phyloP scores from a whole-genome alignment of 2,113 vertebrate species.

The Peromyscus polionotus region DNA sequence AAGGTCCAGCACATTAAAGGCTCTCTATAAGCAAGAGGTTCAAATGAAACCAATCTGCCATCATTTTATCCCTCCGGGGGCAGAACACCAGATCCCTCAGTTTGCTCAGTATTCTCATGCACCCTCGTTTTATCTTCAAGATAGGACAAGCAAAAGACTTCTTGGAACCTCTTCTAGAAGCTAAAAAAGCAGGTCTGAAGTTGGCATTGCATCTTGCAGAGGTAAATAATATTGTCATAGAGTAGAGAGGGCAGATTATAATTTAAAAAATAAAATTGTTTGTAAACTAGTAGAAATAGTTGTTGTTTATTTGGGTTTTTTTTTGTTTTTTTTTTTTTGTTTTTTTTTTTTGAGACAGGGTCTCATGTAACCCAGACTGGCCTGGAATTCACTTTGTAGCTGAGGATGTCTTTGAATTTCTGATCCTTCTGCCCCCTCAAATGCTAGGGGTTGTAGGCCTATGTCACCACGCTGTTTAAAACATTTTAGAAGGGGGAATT shows the following conservation, averaged over 20 bases:
- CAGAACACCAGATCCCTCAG: neutral
- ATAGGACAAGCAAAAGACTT: constrained; percentile 93
- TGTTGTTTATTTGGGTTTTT: neutral
- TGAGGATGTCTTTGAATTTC: neutral
- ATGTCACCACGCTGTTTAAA: neutral
- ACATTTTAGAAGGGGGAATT: constrained; percentile 1
- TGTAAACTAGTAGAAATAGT: constrained; percentile 62
- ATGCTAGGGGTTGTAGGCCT: neutral
- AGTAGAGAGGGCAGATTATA: constrained; percentile 20
- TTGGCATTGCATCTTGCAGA: constrained; percentile 96
- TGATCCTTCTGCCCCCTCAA: neutral
- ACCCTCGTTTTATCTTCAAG: constrained; percentile 85
- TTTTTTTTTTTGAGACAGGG: neutral
- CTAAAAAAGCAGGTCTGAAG: constrained; percentile 94
- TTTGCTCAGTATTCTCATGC: constrained; percentile 40
- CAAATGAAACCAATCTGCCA: constrained; percentile 10
- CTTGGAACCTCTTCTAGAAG: constrained; percentile 92
- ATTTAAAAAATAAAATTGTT: constrained; percentile 33
- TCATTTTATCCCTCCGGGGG: constrained; percentile 27
- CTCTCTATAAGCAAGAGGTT: constrained; percentile 29
- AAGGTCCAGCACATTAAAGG: neutral
- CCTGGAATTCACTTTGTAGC: neutral
- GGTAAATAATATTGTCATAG: constrained; percentile 86
- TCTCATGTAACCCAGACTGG: neutral
- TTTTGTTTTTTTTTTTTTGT: too few relatives aligned